Evolutionary conservation across 92 coral and sea anemone species (phyloP).

Genomic region (Phenganax subtilis): DNA sequence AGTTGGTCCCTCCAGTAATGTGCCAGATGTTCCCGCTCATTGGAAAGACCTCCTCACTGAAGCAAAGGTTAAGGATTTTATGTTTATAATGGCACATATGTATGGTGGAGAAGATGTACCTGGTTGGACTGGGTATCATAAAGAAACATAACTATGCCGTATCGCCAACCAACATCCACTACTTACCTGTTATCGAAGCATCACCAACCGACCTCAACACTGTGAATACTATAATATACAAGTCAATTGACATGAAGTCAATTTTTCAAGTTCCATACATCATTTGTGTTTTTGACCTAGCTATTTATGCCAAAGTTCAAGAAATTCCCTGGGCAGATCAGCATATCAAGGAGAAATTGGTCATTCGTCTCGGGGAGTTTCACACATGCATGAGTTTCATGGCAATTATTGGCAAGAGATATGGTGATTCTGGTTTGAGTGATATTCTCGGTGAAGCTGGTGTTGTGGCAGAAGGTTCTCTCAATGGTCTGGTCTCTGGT

Average conservation of each 20-base stretch:
- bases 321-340: background rate
- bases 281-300: background rate
- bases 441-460: conserved; percentile 9
- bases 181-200: conserved; percentile 25
- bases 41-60: conserved; percentile 27
- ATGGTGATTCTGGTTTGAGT: conserved; percentile 1
- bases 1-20: conserved; percentile 28
- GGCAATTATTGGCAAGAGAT: conserved; percentile 2
- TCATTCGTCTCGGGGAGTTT: conserved; percentile 11
- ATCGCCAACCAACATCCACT: background rate
- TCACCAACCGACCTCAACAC: conserved; percentile 10
- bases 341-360: background rate
- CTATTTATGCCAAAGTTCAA: conserved; percentile 21
- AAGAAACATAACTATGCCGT: background rate
- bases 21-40: conserved; percentile 2
- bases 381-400: conserved; percentile 3
- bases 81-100: conserved; percentile 29
- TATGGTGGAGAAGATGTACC: conserved; percentile 37
- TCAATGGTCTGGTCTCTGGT: conserved; percentile 10
- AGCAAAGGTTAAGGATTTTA: conserved; percentile 19
- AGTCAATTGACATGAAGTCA: background rate
- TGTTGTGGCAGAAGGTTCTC: conserved; percentile 16
- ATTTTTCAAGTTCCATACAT: background rate
- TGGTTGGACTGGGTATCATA: conserved; percentile 33
- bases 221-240: background rate